Base-by-base conservation (phyloP, 2,888 invertebrate genomes). In the Lutraria lutraria region DNA sequence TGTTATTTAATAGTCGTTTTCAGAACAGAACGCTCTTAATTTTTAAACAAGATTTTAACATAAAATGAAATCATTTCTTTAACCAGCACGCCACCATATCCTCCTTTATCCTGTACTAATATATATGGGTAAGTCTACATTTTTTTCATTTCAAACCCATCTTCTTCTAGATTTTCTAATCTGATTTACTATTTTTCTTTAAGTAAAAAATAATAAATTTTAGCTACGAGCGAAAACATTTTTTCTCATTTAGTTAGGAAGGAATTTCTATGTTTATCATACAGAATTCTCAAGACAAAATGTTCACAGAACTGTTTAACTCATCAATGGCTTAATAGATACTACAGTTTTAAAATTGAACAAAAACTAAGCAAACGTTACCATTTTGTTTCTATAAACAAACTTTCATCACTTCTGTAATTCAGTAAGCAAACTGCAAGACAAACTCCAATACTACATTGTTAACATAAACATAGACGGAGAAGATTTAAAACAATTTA, bases 371-470 rank as follows among this genome's bases (percentile, higher is more conserved):
- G n/a, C 63, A 25, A 68, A 68, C 25, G 21, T 13, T 68, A 25
- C 10, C 63, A 68, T 68, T 68, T 25, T 68, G 63, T 68, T 68
- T 68, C 25, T 2, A 68, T 68, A 68, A 68, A 68, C 25, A 68
- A 68, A 68, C n/a, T n/a, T 68, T 68, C 63, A 68, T 68, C 63
- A 68, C 63, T 25, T 68, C 63, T n/a, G 63, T 68, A 68, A 68
- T 25, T 68, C 63, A 25, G 63, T 68, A 25, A 25, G 6, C 63
- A 25, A 68, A 68, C 25, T 68, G 63, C 63, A 68, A 68, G 25
- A 68, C 63, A n/a, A 43, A 25, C 63, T 12, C 63, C 4, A 68
- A 25, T 68, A 25, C n/a, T 25, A 68, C 63, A n/a, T 60, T n/a
- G 63, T 25, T 68, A 68, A 68, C 63, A 68, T 68, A 25, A 68